These are phyloP conservation scores for Gadopsis marmoratus DNA, from an alignment of 2,797 vertebrate genomes.

Conservation along the genomic window DNA sequence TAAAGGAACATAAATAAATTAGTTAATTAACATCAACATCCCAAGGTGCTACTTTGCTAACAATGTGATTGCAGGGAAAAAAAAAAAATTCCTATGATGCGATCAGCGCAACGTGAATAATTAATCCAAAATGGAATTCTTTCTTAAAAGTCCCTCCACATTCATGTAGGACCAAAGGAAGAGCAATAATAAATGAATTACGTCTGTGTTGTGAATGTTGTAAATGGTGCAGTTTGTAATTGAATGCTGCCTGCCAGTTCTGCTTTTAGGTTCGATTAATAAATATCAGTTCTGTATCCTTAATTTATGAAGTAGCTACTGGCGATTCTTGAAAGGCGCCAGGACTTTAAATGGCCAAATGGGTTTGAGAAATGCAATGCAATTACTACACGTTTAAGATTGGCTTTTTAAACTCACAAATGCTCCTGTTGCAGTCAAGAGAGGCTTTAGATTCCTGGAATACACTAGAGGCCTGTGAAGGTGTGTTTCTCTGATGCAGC, in stretches of 20 bases:
- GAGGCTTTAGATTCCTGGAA: slow-evolving; percentile 38
- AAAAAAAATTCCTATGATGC: not conserved
- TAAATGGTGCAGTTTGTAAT: slow-evolving; percentile 37
- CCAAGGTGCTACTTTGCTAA: slow-evolving; percentile 30
- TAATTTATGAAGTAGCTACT: slow-evolving; percentile 49
- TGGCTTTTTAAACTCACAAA: slow-evolving; percentile 48
- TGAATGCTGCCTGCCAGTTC: slow-evolving; percentile 40
- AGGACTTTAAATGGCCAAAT: slow-evolving; percentile 33
- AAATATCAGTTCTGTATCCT: slow-evolving; percentile 37
- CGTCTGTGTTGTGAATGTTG: slow-evolving; percentile 28
- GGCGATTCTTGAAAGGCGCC: slow-evolving; percentile 32
- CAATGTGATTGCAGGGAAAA: not conserved
- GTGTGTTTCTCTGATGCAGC: slow-evolving; percentile 21
- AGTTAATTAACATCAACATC: slow-evolving; percentile 30
- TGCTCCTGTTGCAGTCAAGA: not conserved
- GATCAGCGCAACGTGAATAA: slow-evolving; percentile 37
- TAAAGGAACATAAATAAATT: slow-evolving; percentile 17
- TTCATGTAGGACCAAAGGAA: slow-evolving; percentile 14
- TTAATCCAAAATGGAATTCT: slow-evolving; percentile 37
- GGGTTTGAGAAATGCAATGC: slow-evolving; percentile 31
- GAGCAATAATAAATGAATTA: slow-evolving; percentile 27
- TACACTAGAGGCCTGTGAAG: slow-evolving; percentile 7
- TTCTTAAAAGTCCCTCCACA: slow-evolving; percentile 23
- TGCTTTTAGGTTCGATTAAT: slow-evolving; percentile 41
- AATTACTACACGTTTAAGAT: slow-evolving; percentile 39